phyloP scores from a whole-genome alignment of 2,797 vertebrate genomes.

The Anas bahamensis region DNA sequence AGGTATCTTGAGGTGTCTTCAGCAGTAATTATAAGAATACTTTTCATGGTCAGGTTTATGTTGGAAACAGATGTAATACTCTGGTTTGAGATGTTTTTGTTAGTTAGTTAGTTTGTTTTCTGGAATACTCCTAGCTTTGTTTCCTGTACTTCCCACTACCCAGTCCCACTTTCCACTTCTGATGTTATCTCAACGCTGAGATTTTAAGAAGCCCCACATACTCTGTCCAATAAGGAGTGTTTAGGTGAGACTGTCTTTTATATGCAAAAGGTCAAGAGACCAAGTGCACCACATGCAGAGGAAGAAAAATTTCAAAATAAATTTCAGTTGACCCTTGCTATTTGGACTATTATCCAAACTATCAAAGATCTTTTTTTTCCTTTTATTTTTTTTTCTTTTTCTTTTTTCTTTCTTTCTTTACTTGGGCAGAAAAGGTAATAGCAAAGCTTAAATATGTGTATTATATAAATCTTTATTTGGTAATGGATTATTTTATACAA shows the following conservation, averaged over 20 bases:
- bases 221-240: not conserved
- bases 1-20: not conserved
- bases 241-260: not conserved
- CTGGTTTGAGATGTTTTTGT: not conserved
- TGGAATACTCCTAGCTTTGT: not conserved
- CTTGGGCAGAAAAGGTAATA: not conserved
- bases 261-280: not conserved
- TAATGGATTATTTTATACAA: slow-evolving; percentile 34
- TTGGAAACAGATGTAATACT: not conserved
- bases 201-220: not conserved
- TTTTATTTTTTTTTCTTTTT: not conserved
- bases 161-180: not conserved
- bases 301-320: not conserved
- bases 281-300: not conserved
- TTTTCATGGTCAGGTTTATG: not conserved
- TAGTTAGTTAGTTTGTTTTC: not conserved
- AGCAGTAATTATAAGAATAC: not conserved
- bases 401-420: not conserved
- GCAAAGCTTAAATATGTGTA: not conserved
- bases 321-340: not conserved
- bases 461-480: slow-evolving; percentile 23
- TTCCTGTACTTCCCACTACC: not conserved
- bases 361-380: not conserved
- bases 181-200: not conserved
- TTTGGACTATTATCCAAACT: not conserved